Percentiles rank a stretch among this genome's conserved stretches.
These are phyloP conservation scores for Troilus luridus DNA, from an alignment of 2,888 invertebrate genomes.

Conservation along the genomic window DNA sequence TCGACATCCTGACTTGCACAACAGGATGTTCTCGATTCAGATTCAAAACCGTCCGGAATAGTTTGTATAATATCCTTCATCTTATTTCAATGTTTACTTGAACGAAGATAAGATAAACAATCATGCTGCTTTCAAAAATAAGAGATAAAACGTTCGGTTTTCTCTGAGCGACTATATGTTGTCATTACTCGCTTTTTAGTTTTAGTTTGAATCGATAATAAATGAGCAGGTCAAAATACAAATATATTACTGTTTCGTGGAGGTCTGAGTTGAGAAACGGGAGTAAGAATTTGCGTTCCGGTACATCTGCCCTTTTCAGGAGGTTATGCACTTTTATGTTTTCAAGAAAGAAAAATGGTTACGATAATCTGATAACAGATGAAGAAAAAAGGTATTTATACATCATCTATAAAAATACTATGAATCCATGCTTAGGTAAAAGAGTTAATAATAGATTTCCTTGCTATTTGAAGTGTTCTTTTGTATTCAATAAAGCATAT, in stretches of 20 bases:
- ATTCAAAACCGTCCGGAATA: not conserved
- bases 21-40: not conserved
- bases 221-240: constrained; percentile 32
- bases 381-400: constrained; percentile 50
- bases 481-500: not conserved
- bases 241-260: constrained; percentile 7
- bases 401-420: not conserved
- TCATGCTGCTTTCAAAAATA: not conserved
- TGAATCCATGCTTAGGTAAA: not conserved
- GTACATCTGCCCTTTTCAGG: not conserved
- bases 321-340: not conserved
- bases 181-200: not conserved
- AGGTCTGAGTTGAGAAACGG: not conserved
- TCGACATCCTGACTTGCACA: not conserved
- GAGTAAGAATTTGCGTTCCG: not conserved
- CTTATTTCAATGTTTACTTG: constrained; percentile 3
- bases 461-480: not conserved
- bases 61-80: not conserved
- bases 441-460: not conserved
- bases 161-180: not conserved
- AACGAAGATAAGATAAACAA: constrained; percentile 42
- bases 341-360: constrained; percentile 24
- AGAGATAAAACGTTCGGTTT: not conserved
- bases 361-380: constrained; percentile 12
- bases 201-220: not conserved